Evolutionary conservation across 2,113 vertebrate genomes (phyloP), one percentile per base, ranked within the genome.

Genomic region (Elanus axillaris): DNA sequence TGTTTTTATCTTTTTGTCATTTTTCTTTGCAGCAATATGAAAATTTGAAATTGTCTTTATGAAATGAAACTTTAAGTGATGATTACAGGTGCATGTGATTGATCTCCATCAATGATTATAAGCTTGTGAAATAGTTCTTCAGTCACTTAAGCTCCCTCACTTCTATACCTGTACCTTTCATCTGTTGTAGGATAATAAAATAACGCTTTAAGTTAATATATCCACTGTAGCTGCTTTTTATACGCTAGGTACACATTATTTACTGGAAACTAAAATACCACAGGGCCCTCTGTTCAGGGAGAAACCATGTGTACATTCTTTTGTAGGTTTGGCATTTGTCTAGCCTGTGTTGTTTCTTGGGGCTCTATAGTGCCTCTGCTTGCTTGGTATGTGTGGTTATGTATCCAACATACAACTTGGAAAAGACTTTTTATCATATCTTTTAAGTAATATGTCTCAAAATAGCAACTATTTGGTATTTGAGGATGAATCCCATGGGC

Each of bases 391-490:
- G 16, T 56, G 11, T 76, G 45, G 29, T 1, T 67, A 21, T 6
- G 16, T 43, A 52, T 48, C 55, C 38, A 63, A 22, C 19, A 27
- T 16, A 13, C 11, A 73, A 43, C 25, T 47, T 80, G 50, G 67
- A 76, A 91, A 52, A 85, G 27, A 29, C 22, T 60, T 71, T 32
- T 64, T 59, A 20, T 62, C 9, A 22, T 7, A 17, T 26, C 29
- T 71, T 5, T 43, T n/a, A 34, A 55, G 36, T 32, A 72, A 29
- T 22, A 25, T 0, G 0, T 50, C 29, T 55, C 26, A 74, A 64
- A 89, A 78, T 45, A 86, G 55, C 21, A 32, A 23, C 10, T 64
- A 2, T 31, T 76, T 5, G 15, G 14, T 74, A 31, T 53, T 48
- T 78, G 11, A 59, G 25, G 72, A n/a, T 77, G 58, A 68, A 63